phyloP scores from a whole-genome alignment of 2,113 vertebrate genomes.

The Oreochromis tanganicae region DNA sequence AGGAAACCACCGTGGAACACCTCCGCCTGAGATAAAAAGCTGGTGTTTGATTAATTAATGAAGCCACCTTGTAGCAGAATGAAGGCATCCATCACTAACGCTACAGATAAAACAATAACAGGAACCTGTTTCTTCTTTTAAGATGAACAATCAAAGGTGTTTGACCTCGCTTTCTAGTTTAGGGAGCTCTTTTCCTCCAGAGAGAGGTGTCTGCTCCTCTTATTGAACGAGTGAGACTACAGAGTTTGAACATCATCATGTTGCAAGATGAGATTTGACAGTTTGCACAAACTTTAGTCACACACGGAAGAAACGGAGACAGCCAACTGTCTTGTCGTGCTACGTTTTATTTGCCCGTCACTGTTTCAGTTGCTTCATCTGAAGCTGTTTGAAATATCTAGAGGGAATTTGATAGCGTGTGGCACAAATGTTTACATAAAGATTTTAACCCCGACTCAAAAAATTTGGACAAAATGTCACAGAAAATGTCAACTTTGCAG shows the following conservation, averaged over 20 bases:
- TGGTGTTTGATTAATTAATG: conserved; percentile 52
- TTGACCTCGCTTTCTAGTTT: conserved; percentile 28
- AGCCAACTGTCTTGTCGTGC: background rate
- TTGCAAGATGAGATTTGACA: conserved; percentile 35
- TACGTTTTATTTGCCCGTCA: conserved; percentile 1
- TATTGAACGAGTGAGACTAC: conserved; percentile 13
- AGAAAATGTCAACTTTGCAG: background rate
- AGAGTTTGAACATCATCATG: background rate
- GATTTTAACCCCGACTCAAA: background rate
- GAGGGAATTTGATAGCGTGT: background rate
- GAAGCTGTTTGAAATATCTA: background rate
- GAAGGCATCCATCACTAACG: conserved; percentile 5
- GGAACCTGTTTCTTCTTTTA: background rate
- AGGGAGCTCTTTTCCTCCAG: background rate
- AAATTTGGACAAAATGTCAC: background rate
- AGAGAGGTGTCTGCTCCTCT: background rate
- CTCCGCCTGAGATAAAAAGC: conserved; percentile 47
- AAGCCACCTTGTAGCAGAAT: conserved; percentile 17
- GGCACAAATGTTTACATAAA: background rate
- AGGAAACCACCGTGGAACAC: conserved; percentile 29
- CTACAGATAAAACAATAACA: conserved; percentile 7
- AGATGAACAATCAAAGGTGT: conserved; percentile 6
- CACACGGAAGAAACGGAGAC: conserved; percentile 3
- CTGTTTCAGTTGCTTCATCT: background rate
- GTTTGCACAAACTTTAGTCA: conserved; percentile 34